Percentiles rank a stretch among this genome's conserved stretches.
Evolutionary conservation across 2,113 vertebrate species (phyloP).

Genomic region (Balaeniceps rex): DNA sequence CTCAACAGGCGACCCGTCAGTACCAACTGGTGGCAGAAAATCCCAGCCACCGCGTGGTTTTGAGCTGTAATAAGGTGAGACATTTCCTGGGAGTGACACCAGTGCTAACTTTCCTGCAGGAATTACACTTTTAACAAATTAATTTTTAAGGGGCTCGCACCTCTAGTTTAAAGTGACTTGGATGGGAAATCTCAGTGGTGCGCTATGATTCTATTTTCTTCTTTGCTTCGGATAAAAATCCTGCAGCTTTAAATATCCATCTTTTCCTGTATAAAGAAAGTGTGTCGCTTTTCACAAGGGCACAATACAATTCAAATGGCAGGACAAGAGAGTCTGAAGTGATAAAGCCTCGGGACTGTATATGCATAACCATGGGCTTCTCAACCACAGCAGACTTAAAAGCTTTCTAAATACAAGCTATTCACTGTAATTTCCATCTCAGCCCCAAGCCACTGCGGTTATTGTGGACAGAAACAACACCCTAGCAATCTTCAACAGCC

Average conservation of each 20-base stretch:
- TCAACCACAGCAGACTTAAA: constrained; percentile 31
- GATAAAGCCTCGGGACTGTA: constrained; percentile 12
- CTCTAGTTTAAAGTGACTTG: not conserved
- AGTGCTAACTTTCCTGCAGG: not conserved
- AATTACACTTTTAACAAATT: not conserved
- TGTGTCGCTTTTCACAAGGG: not conserved
- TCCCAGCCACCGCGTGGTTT: not conserved
- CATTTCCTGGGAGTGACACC: not conserved
- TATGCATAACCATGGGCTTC: not conserved
- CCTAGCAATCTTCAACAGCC: not conserved
- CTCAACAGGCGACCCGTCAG: not conserved
- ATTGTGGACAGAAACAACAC: not conserved
- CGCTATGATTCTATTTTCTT: not conserved
- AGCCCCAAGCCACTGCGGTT: constrained; percentile 28
- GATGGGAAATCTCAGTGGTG: not conserved
- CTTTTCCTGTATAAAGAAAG: not conserved
- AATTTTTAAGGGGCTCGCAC: not conserved
- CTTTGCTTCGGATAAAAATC: not conserved
- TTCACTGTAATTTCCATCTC: constrained; percentile 16
- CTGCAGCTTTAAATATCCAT: constrained; percentile 13
- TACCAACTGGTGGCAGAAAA: not conserved
- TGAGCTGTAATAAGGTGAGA: not conserved
- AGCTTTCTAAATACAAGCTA: constrained; percentile 41
- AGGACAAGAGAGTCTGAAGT: constrained; percentile 17
- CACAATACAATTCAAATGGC: not conserved